Evolutionary conservation across 2,797 vertebrate species (phyloP).

Genomic region (Macropus fuliginosus): DNA sequence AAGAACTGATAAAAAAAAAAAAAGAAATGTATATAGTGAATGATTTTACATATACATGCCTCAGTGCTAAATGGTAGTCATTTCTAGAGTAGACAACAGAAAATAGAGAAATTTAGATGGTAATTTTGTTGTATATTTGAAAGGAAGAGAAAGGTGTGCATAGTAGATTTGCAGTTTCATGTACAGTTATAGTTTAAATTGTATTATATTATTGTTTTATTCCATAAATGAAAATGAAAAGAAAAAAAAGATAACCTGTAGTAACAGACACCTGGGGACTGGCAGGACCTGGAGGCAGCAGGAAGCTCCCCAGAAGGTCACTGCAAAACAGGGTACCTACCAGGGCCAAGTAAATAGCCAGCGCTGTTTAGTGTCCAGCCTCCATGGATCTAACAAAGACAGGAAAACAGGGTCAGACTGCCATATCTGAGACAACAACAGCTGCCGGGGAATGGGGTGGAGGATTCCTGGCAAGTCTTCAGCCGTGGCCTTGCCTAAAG

Average conservation of each 20-base stretch:
- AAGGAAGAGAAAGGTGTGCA: neutral
- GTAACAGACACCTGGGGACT: neutral
- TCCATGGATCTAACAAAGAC: slow-evolving; percentile 8
- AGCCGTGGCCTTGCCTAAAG: neutral
- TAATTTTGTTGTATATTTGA: neutral
- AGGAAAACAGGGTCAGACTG: neutral
- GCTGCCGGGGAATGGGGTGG: too few relatives aligned
- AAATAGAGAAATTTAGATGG: neutral
- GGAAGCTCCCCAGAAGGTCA: neutral
- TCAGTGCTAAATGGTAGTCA: neutral
- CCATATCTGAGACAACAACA: accelerated
- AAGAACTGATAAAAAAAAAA: neutral
- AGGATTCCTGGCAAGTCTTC: too few relatives aligned
- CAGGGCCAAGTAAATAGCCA: slow-evolving; percentile 41
- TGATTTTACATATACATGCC: neutral
- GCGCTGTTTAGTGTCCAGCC: slow-evolving; percentile 53
- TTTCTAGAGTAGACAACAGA: neutral
- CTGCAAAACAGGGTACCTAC: neutral
- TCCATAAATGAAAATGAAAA: neutral
- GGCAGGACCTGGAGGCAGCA: neutral
- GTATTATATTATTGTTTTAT: neutral
- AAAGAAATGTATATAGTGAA: neutral
- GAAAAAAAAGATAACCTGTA: neutral
- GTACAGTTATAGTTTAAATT: neutral
- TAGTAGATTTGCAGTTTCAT: neutral